Evolutionary conservation across 2,113 vertebrate genomes (phyloP), one percentile per base, ranked within the genome.

Genomic region (Sula dactylatra): DNA sequence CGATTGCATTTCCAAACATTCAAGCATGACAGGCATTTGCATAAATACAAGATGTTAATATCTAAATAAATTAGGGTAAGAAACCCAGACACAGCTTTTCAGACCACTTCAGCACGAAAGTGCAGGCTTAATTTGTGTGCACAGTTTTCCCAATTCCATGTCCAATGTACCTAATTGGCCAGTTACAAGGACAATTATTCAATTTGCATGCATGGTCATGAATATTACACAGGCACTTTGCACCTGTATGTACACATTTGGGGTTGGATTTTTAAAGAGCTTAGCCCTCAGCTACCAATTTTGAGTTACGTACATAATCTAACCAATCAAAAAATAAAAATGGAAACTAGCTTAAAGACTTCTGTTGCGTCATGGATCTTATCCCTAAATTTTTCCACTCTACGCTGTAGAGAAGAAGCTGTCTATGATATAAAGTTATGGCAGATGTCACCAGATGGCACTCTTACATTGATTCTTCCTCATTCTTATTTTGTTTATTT

Each of bases 401-500:
- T 59, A 76, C 86, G 29, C 56, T 72, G 88, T 88, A 81, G 92
- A 71, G 74, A 16, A 71, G 82, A 4, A 85, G 76, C 50, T 64
- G 38, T 69, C 54, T 69, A 25, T 66, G 77, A 19, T 74, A 42
- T 4, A 56, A 10, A 73, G 73, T 92, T 84, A 50, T 94, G 80
- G 73, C 92, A 76, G 88, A 82, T 93, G 86, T 94, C 95, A 93
- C 96, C 96, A 97, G 97, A 55, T 94, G 95, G 88, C 94, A 95
- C 94, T 95, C 79, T 96, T 94, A 95, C 88, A 92, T 97, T 88
- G 80, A 52, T 79, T 82, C 88, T 89, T 59, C 61, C 56, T 69
- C 56, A 20, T 20, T 52, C 36, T 19, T 86, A 26, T 47, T 84
- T 74, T 79, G 52, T 80, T 94, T 90, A 18, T 79, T 71, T 90